Conservation (phyloP, 2,797 vertebrate genomes). For the Epinephelus coioides region DNA sequence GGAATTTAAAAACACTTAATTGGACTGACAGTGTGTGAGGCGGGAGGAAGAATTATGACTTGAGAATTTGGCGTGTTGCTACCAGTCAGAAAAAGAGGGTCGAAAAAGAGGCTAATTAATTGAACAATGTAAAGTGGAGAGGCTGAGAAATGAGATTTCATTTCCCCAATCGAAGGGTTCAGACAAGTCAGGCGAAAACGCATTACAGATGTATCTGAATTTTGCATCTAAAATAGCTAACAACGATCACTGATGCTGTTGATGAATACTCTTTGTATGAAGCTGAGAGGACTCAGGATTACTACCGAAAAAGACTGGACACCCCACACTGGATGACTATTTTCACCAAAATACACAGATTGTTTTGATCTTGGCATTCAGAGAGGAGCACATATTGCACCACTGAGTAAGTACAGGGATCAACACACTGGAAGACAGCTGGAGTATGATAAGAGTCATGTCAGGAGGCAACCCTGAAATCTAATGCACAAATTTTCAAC, state of each 20-base stretch:
- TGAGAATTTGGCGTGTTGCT: conserved; percentile 54
- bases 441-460: neutral
- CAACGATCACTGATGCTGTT: neutral
- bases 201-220: neutral
- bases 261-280: neutral
- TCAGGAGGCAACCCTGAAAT: conserved; percentile 12
- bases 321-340: neutral
- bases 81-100: conserved; percentile 37
- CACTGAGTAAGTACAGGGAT: neutral
- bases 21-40: conserved; percentile 71
- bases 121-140: conserved; percentile 48
- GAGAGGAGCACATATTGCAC: neutral
- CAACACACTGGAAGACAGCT: conserved; percentile 6
- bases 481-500: neutral
- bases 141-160: conserved; percentile 46
- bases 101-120: conserved; percentile 57
- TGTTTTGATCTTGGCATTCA: neutral
- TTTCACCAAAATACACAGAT: neutral
- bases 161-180: conserved; percentile 5
- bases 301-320: neutral
- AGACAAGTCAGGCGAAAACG: conserved; percentile 19
- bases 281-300: conserved; percentile 3
- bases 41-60: conserved; percentile 57
- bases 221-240: conserved; percentile 1
- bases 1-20: conserved; percentile 79